A percentile compares a stretch with the other conserved stretches of the same genome.
Evolutionary conservation across 1,140 invertebrate species (phyloP).

Genomic region (Drosophila kurseongensis): DNA sequence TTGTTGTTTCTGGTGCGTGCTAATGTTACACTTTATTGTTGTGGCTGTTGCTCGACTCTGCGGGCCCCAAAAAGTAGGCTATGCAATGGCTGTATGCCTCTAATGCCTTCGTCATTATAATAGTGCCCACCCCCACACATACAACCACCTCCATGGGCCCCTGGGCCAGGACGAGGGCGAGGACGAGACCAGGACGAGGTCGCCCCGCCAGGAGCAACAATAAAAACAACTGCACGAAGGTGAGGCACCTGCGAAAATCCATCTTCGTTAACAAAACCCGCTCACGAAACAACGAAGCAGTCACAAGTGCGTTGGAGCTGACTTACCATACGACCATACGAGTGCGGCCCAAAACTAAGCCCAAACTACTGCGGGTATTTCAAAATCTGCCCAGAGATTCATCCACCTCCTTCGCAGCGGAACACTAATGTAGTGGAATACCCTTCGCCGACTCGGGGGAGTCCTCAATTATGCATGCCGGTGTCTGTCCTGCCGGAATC

Average conservation of each 20-base stretch:
- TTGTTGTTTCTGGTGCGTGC: slow-evolving; percentile 69
- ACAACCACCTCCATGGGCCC: slow-evolving; percentile 1
- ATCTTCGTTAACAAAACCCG: slow-evolving; percentile 75
- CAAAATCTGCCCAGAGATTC: slow-evolving; percentile 49
- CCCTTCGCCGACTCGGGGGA: slow-evolving; percentile 15
- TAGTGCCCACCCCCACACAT: slow-evolving; percentile 39
- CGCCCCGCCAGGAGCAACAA: slow-evolving; percentile 50
- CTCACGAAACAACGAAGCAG: slow-evolving; percentile 56
- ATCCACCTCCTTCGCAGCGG: slow-evolving; percentile 4
- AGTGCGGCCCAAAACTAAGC: slow-evolving; percentile 34
- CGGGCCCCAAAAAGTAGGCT: slow-evolving; percentile 72
- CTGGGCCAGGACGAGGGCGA: slow-evolving; percentile 12
- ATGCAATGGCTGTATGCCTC: slow-evolving; percentile 60
- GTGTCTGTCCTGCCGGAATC: slow-evolving; percentile 24
- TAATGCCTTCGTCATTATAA: slow-evolving; percentile 79
- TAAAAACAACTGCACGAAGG: slow-evolving; percentile 68
- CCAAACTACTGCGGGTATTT: slow-evolving; percentile 14
- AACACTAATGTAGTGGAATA: slow-evolving; percentile 50
- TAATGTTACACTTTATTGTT: slow-evolving; percentile 75
- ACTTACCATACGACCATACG: slow-evolving; percentile 36
- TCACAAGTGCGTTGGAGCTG: slow-evolving; percentile 64
- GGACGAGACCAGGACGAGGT: slow-evolving; percentile 57
- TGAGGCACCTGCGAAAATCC: slow-evolving; percentile 64
- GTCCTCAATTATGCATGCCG: slow-evolving; percentile 54
- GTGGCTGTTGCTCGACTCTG: slow-evolving; percentile 31